Evolutionary conservation across 1,140 invertebrate species (phyloP).

Genomic region (Bombus sylvicola): DNA sequence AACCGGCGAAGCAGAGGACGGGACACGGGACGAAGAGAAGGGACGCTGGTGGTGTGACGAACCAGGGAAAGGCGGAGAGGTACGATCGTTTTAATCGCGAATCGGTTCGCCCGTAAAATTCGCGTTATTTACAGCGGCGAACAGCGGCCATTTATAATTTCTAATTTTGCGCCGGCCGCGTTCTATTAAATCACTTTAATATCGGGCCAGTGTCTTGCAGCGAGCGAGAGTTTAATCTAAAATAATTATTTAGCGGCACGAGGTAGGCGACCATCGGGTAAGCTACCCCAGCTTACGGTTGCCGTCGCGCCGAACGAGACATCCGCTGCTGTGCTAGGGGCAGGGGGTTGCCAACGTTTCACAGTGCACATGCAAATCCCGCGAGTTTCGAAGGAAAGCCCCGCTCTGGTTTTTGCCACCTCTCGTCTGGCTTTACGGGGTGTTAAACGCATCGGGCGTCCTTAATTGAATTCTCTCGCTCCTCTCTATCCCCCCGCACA

Average conservation of each 20-base stretch:
- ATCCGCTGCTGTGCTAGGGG: neutral
- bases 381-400: slow-evolving; percentile 49
- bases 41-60: no score
- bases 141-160: slow-evolving; percentile 22
- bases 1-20: neutral
- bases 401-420: slow-evolving; percentile 50
- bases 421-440: slow-evolving; percentile 53
- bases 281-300: neutral
- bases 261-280: neutral
- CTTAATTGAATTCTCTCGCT: slow-evolving; percentile 62
- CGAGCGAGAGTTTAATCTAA: slow-evolving; percentile 40
- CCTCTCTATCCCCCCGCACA: no score
- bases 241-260: slow-evolving; percentile 38
- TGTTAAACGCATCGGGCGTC: slow-evolving; percentile 62
- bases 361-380: slow-evolving; percentile 43
- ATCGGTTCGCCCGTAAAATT: neutral
- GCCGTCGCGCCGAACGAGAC: slow-evolving; percentile 9
- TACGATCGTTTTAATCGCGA: slow-evolving; percentile 23
- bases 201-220: slow-evolving; percentile 35
- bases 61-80: neutral
- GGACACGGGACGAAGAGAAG: no score
- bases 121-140: slow-evolving; percentile 18
- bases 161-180: slow-evolving; percentile 19
- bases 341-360: neutral
- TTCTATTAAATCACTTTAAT: slow-evolving; percentile 42